Conservation (phyloP, 53 echinoderm and acorn worm genomes). For the Antedon mediterranea region DNA sequence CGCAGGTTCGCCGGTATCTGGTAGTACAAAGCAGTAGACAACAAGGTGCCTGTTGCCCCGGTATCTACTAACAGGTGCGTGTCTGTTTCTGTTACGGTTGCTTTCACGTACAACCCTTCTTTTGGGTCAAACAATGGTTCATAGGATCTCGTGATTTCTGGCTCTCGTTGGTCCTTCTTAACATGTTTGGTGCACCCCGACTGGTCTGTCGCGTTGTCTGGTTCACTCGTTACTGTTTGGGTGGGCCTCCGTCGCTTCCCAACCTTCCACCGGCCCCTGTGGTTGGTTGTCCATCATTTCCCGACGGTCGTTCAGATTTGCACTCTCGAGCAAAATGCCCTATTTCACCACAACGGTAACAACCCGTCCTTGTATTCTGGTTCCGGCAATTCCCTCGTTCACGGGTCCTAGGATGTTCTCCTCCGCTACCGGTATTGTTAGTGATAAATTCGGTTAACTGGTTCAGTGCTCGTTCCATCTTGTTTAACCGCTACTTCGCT, state of each 20-base stretch:
- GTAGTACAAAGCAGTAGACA: slow-evolving; percentile 8
- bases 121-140: neutral
- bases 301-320: neutral
- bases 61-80: slow-evolving; percentile 34
- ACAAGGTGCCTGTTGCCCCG: slow-evolving; percentile 33
- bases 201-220: too few relatives aligned
- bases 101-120: slow-evolving; percentile 24
- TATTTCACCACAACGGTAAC: slow-evolving; percentile 1
- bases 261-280: slow-evolving; percentile 15
- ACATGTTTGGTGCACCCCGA: too few relatives aligned
- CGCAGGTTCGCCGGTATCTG: slow-evolving; percentile 7
- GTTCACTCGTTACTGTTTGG: too few relatives aligned
- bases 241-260: neutral
- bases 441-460: too few relatives aligned
- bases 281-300: slow-evolving; percentile 14
- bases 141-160: neutral
- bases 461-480: too few relatives aligned
- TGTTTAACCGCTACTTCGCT: too few relatives aligned
- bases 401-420: too few relatives aligned
- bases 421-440: too few relatives aligned
- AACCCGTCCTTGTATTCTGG: neutral
- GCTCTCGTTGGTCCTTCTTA: neutral
- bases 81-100: slow-evolving; percentile 5
- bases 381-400: too few relatives aligned
- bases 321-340: slow-evolving; percentile 8